These are phyloP conservation scores for Acanthosoma haemorrhoidale DNA, from an alignment of 2,888 invertebrate species.

Conservation along the genomic window DNA sequence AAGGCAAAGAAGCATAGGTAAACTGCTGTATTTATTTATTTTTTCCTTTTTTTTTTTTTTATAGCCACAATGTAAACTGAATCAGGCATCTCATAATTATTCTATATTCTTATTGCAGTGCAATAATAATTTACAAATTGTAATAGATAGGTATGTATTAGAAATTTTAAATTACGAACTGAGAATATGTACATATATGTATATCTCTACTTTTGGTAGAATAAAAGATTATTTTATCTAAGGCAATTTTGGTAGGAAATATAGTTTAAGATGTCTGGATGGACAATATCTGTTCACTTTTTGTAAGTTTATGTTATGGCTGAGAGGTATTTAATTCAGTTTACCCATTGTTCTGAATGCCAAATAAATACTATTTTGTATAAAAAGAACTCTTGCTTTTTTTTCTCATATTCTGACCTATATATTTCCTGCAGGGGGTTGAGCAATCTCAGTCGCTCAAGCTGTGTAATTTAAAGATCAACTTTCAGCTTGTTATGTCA, in stretches of 20 bases:
- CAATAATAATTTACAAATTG: neutral
- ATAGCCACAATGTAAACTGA: neutral
- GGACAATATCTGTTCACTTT: neutral
- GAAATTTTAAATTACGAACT: neutral
- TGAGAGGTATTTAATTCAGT: slow-evolving; percentile 19
- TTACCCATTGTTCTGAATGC: slow-evolving; percentile 36
- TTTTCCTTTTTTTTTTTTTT: slow-evolving; percentile 16
- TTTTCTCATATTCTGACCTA: neutral
- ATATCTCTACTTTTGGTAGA: neutral
- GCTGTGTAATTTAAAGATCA: neutral
- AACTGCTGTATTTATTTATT: slow-evolving; percentile 25
- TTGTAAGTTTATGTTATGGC: slow-evolving; percentile 15
- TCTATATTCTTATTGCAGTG: neutral
- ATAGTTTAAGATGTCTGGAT: neutral
- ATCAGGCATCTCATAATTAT: neutral
- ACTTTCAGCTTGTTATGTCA: neutral
- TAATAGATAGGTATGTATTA: neutral
- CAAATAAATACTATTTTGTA: slow-evolving; percentile 36
- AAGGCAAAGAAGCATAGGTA: slow-evolving; percentile 24
- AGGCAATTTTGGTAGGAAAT: neutral
- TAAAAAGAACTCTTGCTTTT: neutral
- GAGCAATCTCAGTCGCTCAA: too few relatives aligned
- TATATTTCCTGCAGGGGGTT: too few relatives aligned
- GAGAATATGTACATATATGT: neutral
- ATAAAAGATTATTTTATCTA: neutral